Evolutionary conservation across 1,140 invertebrate genomes (phyloP).

Genomic region (Rhopalosiphum maidis): DNA sequence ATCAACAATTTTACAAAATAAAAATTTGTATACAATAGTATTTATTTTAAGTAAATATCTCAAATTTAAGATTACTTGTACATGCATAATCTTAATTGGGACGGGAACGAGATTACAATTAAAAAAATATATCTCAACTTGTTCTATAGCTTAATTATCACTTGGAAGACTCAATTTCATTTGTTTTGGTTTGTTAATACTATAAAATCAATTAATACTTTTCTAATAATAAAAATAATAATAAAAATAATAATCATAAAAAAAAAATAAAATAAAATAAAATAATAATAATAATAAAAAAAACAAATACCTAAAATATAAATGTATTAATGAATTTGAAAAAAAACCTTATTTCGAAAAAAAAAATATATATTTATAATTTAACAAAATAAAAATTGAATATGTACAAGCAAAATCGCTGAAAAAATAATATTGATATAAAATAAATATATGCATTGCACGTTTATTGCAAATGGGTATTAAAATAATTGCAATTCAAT

Average conservation of each 20-base stretch:
- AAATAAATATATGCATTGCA: constrained; percentile 55
- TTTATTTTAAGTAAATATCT: constrained; percentile 48
- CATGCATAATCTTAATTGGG: constrained; percentile 32
- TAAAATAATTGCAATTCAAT: constrained; percentile 49
- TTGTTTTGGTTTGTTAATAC: constrained; percentile 55
- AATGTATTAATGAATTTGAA: constrained; percentile 21
- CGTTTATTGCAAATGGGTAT: constrained; percentile 52
- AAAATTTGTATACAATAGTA: constrained; percentile 48
- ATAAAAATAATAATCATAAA: constrained; percentile 17
- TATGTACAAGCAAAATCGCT: constrained; percentile 51
- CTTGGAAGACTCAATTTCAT: constrained; percentile 48
- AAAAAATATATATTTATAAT: constrained; percentile 42
- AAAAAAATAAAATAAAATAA: constrained; percentile 3
- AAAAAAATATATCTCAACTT: constrained; percentile 54
- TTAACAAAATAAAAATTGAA: constrained; percentile 50
- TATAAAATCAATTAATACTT: constrained; percentile 55
- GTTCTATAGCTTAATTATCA: constrained; percentile 54
- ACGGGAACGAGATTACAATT: constrained; percentile 57
- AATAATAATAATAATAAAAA: constrained; percentile 18
- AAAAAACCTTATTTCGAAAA: constrained; percentile 14
- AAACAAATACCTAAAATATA: constrained; percentile 38
- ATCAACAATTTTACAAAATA: constrained; percentile 53
- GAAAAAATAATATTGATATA: constrained; percentile 49
- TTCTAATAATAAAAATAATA: constrained; percentile 27
- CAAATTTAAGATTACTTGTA: constrained; percentile 44